Evolutionary conservation across 2,888 invertebrate genomes (phyloP).

Genomic region (Toxonevra muliebris): DNA sequence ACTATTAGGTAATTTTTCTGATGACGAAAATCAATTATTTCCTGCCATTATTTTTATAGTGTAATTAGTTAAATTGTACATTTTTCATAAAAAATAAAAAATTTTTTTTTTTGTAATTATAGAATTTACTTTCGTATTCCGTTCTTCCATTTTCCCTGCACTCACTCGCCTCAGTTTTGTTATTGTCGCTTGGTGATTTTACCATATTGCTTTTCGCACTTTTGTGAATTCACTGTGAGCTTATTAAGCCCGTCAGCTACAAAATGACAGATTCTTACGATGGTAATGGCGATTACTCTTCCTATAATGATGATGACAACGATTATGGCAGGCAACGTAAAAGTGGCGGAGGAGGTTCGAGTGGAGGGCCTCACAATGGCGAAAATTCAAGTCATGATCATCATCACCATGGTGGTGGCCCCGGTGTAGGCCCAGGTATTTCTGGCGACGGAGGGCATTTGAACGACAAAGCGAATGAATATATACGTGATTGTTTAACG

Average conservation of each 20-base stretch:
- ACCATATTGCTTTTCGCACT: slow-evolving; percentile 17
- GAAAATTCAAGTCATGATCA: slow-evolving; percentile 54
- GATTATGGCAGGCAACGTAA: slow-evolving; percentile 59
- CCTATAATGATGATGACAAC: slow-evolving; percentile 61
- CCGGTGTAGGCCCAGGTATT: slow-evolving; percentile 63
- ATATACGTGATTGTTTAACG: slow-evolving; percentile 77
- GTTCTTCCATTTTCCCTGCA: slow-evolving; percentile 15
- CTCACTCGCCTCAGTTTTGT: slow-evolving; percentile 6
- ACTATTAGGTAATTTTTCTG: no score
- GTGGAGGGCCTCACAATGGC: slow-evolving; percentile 57
- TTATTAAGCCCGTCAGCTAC: slow-evolving; percentile 19
- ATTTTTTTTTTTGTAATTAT: not conserved
- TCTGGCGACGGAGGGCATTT: slow-evolving; percentile 61
- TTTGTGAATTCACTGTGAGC: slow-evolving; percentile 20
- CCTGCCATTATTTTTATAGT: no score
- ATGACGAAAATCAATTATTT: no score
- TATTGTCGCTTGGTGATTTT: slow-evolving; percentile 8
- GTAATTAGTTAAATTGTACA: not conserved
- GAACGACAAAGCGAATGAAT: slow-evolving; percentile 80
- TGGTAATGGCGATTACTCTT: slow-evolving; percentile 63
- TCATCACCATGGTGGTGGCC: slow-evolving; percentile 56
- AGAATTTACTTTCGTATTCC: slow-evolving; percentile 28
- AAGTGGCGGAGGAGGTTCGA: slow-evolving; percentile 47
- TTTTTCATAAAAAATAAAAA: not conserved
- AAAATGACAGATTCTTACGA: slow-evolving; percentile 65